phyloP scores from a whole-genome alignment of 2,797 vertebrate species.

The Triplophysa yarkandensis region DNA sequence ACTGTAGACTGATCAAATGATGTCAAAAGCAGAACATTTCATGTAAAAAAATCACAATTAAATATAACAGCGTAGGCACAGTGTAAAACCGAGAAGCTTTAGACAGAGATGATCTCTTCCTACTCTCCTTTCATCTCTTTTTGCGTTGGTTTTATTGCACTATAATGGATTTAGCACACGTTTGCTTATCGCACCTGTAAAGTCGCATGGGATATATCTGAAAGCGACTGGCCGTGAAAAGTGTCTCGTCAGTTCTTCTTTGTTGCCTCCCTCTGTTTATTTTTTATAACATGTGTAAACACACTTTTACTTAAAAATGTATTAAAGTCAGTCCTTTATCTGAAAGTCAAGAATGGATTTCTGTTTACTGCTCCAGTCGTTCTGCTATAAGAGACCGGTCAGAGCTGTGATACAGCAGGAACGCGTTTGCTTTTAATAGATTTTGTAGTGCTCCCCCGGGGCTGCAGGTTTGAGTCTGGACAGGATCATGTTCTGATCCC shows the following conservation, averaged over 20 bases:
- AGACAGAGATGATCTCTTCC: constrained; percentile 51
- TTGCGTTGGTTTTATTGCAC: constrained; percentile 83
- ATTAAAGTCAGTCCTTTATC: constrained; percentile 90
- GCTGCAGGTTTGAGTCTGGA: constrained; percentile 1
- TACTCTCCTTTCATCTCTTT: constrained; percentile 72
- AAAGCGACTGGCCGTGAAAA: constrained; percentile 70
- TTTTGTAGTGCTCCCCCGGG: not conserved
- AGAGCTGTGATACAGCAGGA: not conserved
- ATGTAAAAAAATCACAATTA: constrained; percentile 52
- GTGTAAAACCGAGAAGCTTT: constrained; percentile 55
- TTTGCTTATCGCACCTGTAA: constrained; percentile 83
- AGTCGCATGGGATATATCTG: constrained; percentile 79
- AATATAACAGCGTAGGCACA: constrained; percentile 54
- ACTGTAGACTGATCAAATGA: constrained; percentile 69
- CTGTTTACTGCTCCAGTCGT: constrained; percentile 1
- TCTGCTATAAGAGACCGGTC: not conserved
- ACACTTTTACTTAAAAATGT: constrained; percentile 92
- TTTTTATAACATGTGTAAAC: constrained; percentile 99
- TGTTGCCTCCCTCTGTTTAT: constrained; percentile 77
- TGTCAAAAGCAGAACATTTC: constrained; percentile 63
- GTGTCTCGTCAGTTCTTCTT: constrained; percentile 84
- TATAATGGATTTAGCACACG: constrained; percentile 78
- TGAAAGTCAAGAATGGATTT: constrained; percentile 62
- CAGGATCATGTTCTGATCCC: not conserved
- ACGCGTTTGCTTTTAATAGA: not conserved